Evolutionary conservation across 2,888 invertebrate species (phyloP).

Genomic region (Blera fallax): DNA sequence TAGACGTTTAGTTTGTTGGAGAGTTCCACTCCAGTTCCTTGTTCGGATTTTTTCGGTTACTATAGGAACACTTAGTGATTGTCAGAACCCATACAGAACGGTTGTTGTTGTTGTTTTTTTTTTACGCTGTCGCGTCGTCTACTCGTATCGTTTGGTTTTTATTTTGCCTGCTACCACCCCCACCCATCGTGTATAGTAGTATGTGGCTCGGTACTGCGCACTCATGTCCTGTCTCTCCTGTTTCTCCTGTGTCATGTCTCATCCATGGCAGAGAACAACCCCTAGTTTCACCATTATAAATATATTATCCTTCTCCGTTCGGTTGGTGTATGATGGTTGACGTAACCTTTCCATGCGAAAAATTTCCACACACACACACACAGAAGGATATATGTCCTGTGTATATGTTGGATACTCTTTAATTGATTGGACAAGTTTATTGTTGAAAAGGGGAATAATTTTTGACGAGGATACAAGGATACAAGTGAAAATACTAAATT

Average conservation of each 20-base stretch:
- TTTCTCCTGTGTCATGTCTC: neutral
- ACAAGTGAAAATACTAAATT: neutral
- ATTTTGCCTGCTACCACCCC: neutral
- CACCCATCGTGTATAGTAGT: neutral
- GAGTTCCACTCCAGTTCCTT: neutral
- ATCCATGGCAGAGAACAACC: too few species aligned
- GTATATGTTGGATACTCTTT: slow-evolving; percentile 10
- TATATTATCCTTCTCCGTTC: slow-evolving; percentile 21
- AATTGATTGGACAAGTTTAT: slow-evolving; percentile 22
- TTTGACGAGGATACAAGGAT: neutral
- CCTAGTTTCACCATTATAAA: slow-evolving; percentile 21
- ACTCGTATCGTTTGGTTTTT: neutral
- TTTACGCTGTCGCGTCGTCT: slow-evolving; percentile 13
- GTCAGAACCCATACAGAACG: neutral
- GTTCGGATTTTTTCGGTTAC: slow-evolving; percentile 6
- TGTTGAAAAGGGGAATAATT: neutral
- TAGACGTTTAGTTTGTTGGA: neutral
- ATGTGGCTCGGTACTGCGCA: slow-evolving; percentile 3
- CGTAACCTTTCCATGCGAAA: slow-evolving; percentile 18
- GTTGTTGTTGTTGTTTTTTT: neutral
- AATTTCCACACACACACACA: neutral
- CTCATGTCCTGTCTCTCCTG: neutral
- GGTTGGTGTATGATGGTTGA: slow-evolving; percentile 24
- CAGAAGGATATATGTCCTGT: neutral
- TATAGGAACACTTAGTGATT: slow-evolving; percentile 13